Evolutionary conservation across 2,113 vertebrate genomes (phyloP).

Genomic region (Centropus unirufus): DNA sequence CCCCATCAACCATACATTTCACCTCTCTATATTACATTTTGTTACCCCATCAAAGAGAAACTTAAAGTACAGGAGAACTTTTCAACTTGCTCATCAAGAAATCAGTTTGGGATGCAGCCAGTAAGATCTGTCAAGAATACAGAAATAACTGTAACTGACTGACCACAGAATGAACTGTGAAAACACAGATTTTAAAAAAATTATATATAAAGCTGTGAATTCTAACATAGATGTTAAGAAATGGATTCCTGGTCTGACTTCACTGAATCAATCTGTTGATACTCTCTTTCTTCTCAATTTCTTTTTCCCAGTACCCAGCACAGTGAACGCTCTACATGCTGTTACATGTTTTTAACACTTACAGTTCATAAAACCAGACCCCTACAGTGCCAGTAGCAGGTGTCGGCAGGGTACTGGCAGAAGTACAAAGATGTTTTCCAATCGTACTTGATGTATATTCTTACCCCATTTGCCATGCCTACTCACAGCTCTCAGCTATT

Average conservation of each 20-base stretch:
- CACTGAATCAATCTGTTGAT: neutral
- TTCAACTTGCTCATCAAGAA: neutral
- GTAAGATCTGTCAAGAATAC: neutral
- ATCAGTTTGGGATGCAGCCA: neutral
- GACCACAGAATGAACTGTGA: neutral
- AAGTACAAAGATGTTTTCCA: neutral
- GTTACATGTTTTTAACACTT: neutral
- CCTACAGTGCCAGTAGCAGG: neutral
- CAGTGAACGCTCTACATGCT: neutral
- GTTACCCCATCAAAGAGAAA: neutral
- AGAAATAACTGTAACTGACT: neutral
- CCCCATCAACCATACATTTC: neutral
- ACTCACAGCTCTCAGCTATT: conserved; percentile 16
- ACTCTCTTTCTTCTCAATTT: neutral
- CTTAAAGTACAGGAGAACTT: neutral
- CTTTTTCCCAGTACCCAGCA: neutral
- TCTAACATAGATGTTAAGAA: neutral
- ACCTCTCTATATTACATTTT: neutral
- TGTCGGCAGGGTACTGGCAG: conserved; percentile 20
- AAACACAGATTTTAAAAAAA: neutral
- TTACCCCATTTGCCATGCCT: neutral
- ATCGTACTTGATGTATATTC: neutral
- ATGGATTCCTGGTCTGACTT: neutral
- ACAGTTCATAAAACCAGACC: conserved; percentile 21
- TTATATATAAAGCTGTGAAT: neutral